Percentiles rank a stretch among this genome's conserved stretches.
Conservation (phyloP, 2,113 vertebrate genomes). For the Zonotrichia leucophrys region DNA sequence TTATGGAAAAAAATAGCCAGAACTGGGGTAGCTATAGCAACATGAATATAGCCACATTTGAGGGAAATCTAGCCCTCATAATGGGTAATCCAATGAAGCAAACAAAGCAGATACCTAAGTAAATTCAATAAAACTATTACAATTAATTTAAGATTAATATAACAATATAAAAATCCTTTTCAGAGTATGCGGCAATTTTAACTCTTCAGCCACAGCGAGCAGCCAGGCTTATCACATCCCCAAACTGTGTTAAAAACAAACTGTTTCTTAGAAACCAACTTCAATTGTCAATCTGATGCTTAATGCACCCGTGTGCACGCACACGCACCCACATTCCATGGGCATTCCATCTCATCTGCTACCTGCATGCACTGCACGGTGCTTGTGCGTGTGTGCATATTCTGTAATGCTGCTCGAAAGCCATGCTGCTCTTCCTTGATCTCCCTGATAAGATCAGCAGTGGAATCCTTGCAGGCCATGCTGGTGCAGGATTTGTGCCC, state of each 20-base stretch:
- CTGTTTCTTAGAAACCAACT: constrained; percentile 37
- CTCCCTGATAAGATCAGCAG: neutral
- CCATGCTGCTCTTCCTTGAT: neutral
- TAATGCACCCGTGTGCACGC: neutral
- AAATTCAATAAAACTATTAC: constrained; percentile 26
- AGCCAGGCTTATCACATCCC: neutral
- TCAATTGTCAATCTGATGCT: neutral
- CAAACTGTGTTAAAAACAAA: neutral
- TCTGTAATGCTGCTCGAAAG: neutral
- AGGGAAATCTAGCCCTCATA: constrained; percentile 1
- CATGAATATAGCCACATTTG: neutral
- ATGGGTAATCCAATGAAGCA: constrained; percentile 21
- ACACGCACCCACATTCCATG: neutral
- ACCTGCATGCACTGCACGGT: rapidly evolving
- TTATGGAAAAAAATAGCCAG: constrained; percentile 53
- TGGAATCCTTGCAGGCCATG: neutral
- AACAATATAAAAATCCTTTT: neutral
- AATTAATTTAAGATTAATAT: constrained; percentile 32
- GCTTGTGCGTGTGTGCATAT: rapidly evolving
- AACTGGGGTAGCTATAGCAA: constrained; percentile 47
- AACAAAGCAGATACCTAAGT: constrained; percentile 12
- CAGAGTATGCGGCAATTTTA: neutral
- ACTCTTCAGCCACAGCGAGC: neutral
- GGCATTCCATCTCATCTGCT: neutral
- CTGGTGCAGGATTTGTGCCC: rapidly evolving